These are phyloP conservation scores for Silurus meridionalis DNA, from an alignment of 2,113 vertebrate species.

Conservation along the genomic window DNA sequence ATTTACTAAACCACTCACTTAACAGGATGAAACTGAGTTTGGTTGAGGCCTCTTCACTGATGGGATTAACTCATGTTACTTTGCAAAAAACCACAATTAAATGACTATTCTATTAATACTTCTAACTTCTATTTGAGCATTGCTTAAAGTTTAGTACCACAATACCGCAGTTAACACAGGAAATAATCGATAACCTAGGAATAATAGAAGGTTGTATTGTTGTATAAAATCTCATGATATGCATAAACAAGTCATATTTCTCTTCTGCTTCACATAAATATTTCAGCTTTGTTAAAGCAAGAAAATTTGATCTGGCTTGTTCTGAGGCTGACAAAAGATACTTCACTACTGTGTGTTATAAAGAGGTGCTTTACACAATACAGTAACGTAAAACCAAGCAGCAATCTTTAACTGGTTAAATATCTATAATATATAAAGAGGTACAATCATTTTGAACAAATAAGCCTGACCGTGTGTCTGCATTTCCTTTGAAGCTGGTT, in stretches of 20 bases:
- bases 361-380: not conserved
- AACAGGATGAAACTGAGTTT: not conserved
- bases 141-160: not conserved
- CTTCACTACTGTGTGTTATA: not conserved
- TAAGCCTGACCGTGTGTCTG: not conserved
- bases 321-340: not conserved
- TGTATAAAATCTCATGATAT: not conserved
- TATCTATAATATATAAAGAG: too few species aligned
- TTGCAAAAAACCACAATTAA: not conserved
- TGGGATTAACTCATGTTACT: not conserved
- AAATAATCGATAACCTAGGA: not conserved
- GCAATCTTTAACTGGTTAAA: not conserved
- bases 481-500: not conserved
- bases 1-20: not conserved
- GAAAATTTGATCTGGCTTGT: not conserved
- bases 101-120: too few species aligned
- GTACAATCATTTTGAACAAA: not conserved
- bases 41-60: not conserved
- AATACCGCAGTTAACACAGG: not conserved
- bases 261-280: not conserved
- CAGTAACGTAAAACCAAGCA: not conserved
- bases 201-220: not conserved
- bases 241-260: not conserved
- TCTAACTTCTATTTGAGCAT: not conserved
- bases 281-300: not conserved